Percentiles rank a stretch among this genome's conserved stretches.
Evolutionary conservation across 2,888 invertebrate genomes (phyloP).

Genomic region (Thecocarcelia acutangulata): DNA sequence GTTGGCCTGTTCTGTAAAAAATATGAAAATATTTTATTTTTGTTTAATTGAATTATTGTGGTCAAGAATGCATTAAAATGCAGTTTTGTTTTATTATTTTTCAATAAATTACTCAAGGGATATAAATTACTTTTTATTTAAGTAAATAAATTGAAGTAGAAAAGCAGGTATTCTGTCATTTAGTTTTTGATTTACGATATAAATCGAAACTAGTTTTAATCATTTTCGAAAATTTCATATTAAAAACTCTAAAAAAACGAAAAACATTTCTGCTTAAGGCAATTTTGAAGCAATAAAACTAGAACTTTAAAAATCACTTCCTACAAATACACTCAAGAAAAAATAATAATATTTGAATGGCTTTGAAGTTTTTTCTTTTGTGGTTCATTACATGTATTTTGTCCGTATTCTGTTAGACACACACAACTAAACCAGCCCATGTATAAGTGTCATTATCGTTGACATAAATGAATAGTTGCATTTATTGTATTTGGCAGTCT

Average conservation of each 20-base stretch:
- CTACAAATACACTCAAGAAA: not conserved
- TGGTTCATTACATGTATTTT: slow-evolving; percentile 29
- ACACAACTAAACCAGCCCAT: slow-evolving; percentile 40
- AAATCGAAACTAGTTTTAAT: not conserved
- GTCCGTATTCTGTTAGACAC: not conserved
- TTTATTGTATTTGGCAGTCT: slow-evolving; percentile 79
- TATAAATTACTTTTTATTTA: not conserved
- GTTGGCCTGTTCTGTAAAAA: slow-evolving; percentile 21
- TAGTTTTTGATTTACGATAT: too few species aligned
- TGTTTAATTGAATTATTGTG: slow-evolving; percentile 43
- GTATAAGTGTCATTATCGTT: slow-evolving; percentile 78
- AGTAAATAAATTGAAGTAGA: not conserved
- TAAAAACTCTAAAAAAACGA: slow-evolving; percentile 12
- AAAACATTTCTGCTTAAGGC: slow-evolving; percentile 25
- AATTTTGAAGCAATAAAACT: slow-evolving; percentile 21
- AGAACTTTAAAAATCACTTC: not conserved
- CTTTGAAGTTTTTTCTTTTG: not conserved
- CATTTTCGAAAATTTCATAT: slow-evolving; percentile 40
- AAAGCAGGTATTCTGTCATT: too few species aligned
- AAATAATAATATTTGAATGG: slow-evolving; percentile 35
- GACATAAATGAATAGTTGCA: slow-evolving; percentile 80
- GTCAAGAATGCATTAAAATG: slow-evolving; percentile 13
- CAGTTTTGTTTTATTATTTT: not conserved
- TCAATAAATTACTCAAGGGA: not conserved
- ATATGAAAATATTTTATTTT: slow-evolving; percentile 40